Evolutionary conservation across 2,888 invertebrate genomes (phyloP).

Genomic region (Cataglyphis rosenhaueri): DNA sequence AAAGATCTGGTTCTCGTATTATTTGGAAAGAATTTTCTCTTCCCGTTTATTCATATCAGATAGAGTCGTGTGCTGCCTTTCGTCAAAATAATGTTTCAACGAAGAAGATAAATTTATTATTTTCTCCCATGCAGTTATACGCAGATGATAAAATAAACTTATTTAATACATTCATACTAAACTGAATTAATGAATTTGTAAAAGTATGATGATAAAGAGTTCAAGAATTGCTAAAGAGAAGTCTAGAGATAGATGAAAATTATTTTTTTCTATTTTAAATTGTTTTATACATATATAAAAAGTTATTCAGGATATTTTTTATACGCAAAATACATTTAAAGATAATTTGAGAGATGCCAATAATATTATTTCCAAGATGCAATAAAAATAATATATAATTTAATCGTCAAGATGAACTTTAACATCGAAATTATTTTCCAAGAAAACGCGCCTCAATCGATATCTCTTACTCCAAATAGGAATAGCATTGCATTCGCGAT

Average conservation of each 20-base stretch:
- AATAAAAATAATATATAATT: neutral
- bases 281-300: neutral
- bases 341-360: neutral
- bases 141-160: too few relatives aligned
- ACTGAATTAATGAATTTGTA: neutral
- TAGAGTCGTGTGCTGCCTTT: neutral
- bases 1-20: conserved; percentile 41
- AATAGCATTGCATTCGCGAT: conserved; percentile 2
- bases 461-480: neutral
- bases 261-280: neutral
- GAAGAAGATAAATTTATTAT: conserved; percentile 23
- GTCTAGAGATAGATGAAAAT: neutral
- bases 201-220: too few relatives aligned
- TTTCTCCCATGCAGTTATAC: neutral
- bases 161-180: too few relatives aligned
- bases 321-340: neutral
- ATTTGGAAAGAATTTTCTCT: neutral
- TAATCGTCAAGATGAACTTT: neutral
- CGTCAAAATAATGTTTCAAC: conserved; percentile 14
- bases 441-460: neutral
- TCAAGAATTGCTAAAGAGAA: too few relatives aligned
- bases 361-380: neutral
- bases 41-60: conserved; percentile 21
- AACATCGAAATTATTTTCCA: neutral
- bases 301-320: neutral